phyloP scores from a whole-genome alignment of 2,797 vertebrate species.

The Neosilurus hyrtlii region DNA sequence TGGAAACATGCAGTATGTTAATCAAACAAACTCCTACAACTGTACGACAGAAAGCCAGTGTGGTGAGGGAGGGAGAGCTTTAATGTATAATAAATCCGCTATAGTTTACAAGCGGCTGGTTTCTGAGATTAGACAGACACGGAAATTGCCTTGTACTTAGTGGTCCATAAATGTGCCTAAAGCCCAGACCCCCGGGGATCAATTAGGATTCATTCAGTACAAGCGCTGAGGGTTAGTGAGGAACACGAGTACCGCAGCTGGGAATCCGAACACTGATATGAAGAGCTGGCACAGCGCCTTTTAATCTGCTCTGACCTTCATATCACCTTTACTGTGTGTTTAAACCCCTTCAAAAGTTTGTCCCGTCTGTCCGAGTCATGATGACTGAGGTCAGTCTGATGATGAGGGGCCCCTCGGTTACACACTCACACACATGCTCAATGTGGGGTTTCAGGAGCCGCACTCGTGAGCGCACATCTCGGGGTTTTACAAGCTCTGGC shows the following conservation, averaged over 20 bases:
- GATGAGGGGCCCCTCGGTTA: conserved; percentile 18
- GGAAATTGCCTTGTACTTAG: conserved; percentile 1
- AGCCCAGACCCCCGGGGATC: neutral
- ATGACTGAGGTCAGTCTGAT: conserved; percentile 58
- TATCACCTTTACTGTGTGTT: conserved; percentile 58
- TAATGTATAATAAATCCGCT: neutral
- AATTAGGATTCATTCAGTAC: neutral
- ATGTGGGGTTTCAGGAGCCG: conserved; percentile 25
- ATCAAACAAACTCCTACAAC: neutral
- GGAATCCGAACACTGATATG: neutral
- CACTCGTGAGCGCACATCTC: neutral
- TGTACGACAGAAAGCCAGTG: neutral
- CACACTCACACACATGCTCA: neutral
- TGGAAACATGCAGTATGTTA: no score
- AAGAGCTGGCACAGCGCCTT: conserved; percentile 57
- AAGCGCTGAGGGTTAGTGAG: neutral
- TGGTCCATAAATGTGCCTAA: neutral
- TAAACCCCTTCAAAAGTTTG: conserved; percentile 48
- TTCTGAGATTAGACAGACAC: neutral
- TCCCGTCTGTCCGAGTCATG: conserved; percentile 56
- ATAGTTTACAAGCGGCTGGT: neutral
- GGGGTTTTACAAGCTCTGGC: conserved; percentile 48
- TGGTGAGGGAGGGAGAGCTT: neutral
- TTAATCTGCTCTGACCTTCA: conserved; percentile 73
- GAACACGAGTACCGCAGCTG: neutral